Conservation (phyloP, 2,797 vertebrate species). For the Sebastes kiyomatsui region DNA sequence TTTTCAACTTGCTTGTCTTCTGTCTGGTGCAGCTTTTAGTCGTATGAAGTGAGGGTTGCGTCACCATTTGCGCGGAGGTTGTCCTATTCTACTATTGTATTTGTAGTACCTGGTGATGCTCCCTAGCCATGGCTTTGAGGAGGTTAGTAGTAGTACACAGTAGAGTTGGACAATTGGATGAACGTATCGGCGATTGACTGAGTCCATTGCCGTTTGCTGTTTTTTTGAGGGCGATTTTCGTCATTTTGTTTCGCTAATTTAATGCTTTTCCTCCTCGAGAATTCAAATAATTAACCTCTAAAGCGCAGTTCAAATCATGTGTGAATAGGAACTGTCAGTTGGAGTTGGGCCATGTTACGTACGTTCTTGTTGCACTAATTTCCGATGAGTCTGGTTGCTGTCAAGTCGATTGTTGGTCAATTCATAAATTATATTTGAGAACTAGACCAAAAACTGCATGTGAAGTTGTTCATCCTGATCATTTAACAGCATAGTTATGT, state of each 20-base stretch:
- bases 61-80: background rate
- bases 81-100: background rate
- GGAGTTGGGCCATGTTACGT: background rate
- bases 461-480: fast-evolving
- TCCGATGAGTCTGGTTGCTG: too few relatives aligned
- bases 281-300: too few relatives aligned
- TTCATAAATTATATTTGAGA: too few relatives aligned
- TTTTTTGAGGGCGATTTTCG: too few relatives aligned
- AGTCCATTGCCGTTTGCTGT: background rate
- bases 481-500: too few relatives aligned
- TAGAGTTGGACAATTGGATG: background rate
- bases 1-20: background rate
- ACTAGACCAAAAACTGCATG: too few relatives aligned
- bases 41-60: background rate
- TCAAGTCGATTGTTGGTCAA: fast-evolving
- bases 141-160: background rate
- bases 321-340: background rate
- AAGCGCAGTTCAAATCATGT: too few relatives aligned
- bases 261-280: too few relatives aligned
- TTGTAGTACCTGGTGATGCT: background rate
- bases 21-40: background rate
- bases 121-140: too few relatives aligned
- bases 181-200: background rate
- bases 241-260: too few relatives aligned
- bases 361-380: too few relatives aligned